phyloP scores from a whole-genome alignment of 1,140 invertebrate species.

The Lepidurus couesii region DNA sequence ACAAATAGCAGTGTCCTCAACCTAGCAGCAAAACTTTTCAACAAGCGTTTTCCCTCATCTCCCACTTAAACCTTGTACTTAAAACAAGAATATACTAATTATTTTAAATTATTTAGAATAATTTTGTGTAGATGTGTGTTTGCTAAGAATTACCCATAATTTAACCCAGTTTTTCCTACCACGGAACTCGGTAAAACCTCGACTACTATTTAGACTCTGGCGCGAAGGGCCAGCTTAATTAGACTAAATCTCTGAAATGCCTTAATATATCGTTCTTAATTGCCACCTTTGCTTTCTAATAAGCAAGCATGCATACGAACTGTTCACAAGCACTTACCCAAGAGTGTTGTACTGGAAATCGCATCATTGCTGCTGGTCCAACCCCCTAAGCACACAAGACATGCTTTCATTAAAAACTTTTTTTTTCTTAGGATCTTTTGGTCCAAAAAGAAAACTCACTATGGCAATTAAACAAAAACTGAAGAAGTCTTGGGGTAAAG shows the following conservation, averaged over 20 bases:
- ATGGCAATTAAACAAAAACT: no score
- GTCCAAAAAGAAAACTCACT: not conserved
- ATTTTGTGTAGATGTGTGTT: not conserved
- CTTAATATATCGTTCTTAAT: not conserved
- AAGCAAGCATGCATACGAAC: not conserved
- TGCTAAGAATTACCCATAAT: not conserved
- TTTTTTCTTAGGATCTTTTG: not conserved
- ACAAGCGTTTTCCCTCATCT: not conserved
- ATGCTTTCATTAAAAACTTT: not conserved
- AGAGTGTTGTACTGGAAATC: not conserved
- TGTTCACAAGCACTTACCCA: not conserved
- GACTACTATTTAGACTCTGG: not conserved
- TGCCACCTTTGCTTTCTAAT: slow-evolving; percentile 5
- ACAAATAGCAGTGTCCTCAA: not conserved
- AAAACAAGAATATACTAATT: not conserved
- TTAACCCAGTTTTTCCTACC: not conserved
- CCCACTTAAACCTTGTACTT: not conserved
- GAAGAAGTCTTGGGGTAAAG: no score
- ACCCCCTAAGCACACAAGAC: not conserved
- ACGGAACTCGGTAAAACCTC: not conserved
- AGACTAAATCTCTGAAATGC: not conserved
- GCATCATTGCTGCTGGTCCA: not conserved
- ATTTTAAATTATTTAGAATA: not conserved
- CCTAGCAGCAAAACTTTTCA: not conserved
- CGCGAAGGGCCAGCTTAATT: not conserved